Conservation (phyloP, 2,113 vertebrate genomes). For the Narcine bancroftii region DNA sequence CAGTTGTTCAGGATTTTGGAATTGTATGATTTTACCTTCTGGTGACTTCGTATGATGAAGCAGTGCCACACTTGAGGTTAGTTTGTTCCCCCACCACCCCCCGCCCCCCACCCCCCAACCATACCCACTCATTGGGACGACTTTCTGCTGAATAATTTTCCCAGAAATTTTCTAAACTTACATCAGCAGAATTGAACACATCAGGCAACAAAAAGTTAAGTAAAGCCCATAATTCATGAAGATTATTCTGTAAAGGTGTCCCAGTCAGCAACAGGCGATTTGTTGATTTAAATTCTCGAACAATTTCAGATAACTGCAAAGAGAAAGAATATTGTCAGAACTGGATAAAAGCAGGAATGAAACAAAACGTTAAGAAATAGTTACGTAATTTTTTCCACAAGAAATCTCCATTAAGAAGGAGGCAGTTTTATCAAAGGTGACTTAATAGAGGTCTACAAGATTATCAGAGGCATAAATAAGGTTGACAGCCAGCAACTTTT, state of each 20-base stretch:
- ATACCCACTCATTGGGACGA: not conserved
- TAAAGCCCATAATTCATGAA: slow-evolving; percentile 80
- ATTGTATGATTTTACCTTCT: no score
- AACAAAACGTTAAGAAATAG: no score
- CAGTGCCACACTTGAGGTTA: no score
- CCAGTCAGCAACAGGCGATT: slow-evolving; percentile 78
- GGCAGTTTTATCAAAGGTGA: no score
- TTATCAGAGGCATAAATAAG: no score
- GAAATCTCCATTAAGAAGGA: not conserved
- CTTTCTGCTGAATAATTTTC: not conserved
- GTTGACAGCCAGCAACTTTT: no score
- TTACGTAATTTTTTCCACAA: not conserved
- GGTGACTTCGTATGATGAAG: no score
- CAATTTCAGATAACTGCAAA: slow-evolving; percentile 75
- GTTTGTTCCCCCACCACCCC: no score
- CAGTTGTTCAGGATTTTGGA: no score
- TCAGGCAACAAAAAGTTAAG: slow-evolving; percentile 82
- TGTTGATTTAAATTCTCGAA: slow-evolving; percentile 81
- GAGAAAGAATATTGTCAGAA: slow-evolving; percentile 35
- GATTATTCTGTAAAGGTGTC: slow-evolving; percentile 80
- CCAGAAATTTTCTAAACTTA: slow-evolving; percentile 51
- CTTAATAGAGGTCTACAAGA: no score
- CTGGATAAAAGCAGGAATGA: not conserved
- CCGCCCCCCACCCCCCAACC: no score
- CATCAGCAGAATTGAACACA: slow-evolving; percentile 82